A percentile compares a stretch with the other conserved stretches of the same genome.
These are phyloP conservation scores for Andricus curvator DNA, from an alignment of 2,888 invertebrate genomes.

Conservation along the genomic window DNA sequence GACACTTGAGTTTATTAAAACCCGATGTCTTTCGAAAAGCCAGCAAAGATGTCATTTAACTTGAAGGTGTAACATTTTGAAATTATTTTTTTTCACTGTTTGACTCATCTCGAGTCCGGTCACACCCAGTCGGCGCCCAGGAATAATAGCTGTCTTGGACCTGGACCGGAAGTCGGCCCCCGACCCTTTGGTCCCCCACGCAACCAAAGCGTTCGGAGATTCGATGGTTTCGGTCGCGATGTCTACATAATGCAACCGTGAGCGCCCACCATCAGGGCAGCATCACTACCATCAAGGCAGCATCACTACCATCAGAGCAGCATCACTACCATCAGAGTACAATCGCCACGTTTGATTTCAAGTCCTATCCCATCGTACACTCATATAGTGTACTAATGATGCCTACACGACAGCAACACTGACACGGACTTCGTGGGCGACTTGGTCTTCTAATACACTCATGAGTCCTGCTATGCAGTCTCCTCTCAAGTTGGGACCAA, in stretches of 20 bases:
- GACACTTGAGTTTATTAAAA: too few species aligned
- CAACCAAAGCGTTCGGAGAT: slow-evolving; percentile 60
- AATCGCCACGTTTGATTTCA: slow-evolving; percentile 68
- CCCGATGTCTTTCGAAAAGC: too few species aligned
- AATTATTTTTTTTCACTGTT: slow-evolving; percentile 29
- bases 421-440: slow-evolving; percentile 74
- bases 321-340: slow-evolving; percentile 52
- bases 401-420: slow-evolving; percentile 71
- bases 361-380: slow-evolving; percentile 50
- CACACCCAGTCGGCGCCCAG: slow-evolving; percentile 71
- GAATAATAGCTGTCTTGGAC: slow-evolving; percentile 65
- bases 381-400: slow-evolving; percentile 70
- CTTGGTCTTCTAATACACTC: slow-evolving; percentile 70
- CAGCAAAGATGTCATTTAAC: too few species aligned
- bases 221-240: slow-evolving; percentile 63
- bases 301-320: slow-evolving; percentile 40
- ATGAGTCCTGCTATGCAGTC: slow-evolving; percentile 40
- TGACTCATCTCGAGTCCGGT: slow-evolving; percentile 65
- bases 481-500: slow-evolving; percentile 7
- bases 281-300: slow-evolving; percentile 49
- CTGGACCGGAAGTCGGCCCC: slow-evolving; percentile 68
- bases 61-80: too few species aligned
- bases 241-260: slow-evolving; percentile 49
- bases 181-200: slow-evolving; percentile 50
- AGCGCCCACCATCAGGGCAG: slow-evolving; percentile 42